Conservation (phyloP, 1,140 invertebrate species). For the Pollicipes pollicipes region DNA sequence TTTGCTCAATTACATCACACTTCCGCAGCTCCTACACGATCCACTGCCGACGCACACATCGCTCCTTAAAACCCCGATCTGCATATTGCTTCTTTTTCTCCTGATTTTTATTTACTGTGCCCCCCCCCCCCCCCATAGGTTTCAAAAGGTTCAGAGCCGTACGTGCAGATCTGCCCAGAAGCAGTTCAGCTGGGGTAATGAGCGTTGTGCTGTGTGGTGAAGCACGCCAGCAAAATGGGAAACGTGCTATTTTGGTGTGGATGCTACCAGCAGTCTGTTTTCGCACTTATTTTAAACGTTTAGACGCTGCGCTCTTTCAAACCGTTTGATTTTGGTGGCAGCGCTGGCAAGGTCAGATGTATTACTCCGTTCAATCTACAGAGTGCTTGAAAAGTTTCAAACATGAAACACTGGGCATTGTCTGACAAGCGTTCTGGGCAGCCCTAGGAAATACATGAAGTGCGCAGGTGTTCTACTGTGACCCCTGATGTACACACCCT, state of each 20-base stretch:
- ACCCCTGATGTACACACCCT: not conserved
- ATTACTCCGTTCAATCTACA: not conserved
- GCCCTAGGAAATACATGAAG: not conserved
- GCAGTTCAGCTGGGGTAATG: not conserved
- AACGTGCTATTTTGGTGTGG: not conserved
- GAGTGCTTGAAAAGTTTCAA: not conserved
- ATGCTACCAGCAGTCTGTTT: not conserved
- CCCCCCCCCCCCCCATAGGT: no score
- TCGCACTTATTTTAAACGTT: not conserved
- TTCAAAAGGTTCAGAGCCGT: not conserved
- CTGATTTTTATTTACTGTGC: not conserved
- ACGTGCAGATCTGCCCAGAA: not conserved
- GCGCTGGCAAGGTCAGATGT: not conserved
- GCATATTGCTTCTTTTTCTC: not conserved
- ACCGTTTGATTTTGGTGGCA: not conserved
- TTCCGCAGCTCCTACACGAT: no score
- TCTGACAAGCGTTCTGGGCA: not conserved
- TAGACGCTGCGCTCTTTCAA: not conserved
- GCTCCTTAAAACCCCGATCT: not conserved
- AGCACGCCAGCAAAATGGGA: not conserved
- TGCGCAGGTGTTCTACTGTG: not conserved
- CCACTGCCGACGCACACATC: no score
- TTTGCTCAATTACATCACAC: no score
- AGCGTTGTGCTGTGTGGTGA: not conserved
- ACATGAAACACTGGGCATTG: not conserved